These are phyloP conservation scores for Zhuqinia jingwanae DNA, from an alignment of 2,888 invertebrate species.

Conservation along the genomic window DNA sequence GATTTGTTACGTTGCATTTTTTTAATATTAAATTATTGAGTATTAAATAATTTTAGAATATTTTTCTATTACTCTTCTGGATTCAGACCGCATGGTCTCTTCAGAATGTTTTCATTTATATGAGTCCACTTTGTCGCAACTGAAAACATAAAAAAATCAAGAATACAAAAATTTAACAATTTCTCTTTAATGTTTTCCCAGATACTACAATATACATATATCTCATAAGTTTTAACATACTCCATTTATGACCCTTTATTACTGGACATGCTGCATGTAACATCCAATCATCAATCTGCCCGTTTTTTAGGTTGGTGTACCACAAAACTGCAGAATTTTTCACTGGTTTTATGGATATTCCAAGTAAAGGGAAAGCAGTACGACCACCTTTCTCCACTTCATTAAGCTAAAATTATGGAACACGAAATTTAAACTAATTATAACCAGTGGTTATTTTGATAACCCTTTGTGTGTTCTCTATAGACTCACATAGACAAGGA, in stretches of 20 bases:
- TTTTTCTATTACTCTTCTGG: conserved; percentile 36
- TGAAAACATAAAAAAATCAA: conserved; percentile 30
- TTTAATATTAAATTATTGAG: too few species aligned
- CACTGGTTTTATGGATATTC: conserved; percentile 77
- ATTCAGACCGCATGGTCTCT: conserved; percentile 55
- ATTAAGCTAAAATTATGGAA: conserved; percentile 73
- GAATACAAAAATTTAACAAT: too few species aligned
- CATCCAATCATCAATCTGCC: conserved; percentile 81
- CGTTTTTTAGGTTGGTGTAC: conserved; percentile 81
- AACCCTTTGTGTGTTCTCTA: too few species aligned
- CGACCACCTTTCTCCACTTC: conserved; percentile 78
- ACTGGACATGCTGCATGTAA: conserved; percentile 81
- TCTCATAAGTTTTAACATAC: conserved; percentile 77
- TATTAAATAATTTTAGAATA: too few species aligned
- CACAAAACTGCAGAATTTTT: conserved; percentile 81
- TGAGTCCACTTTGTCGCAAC: conserved; percentile 74
- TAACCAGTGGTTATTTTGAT: too few species aligned
- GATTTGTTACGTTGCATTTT: too few species aligned
- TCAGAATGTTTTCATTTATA: conserved; percentile 69
- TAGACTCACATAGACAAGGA: conserved; percentile 75
- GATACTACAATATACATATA: background rate
- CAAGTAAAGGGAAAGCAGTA: conserved; percentile 79
- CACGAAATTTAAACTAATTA: background rate
- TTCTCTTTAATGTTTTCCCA: background rate
- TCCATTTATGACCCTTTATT: conserved; percentile 81